Conservation (phyloP, 2,797 vertebrate species). For the Neoniphon sammara region DNA sequence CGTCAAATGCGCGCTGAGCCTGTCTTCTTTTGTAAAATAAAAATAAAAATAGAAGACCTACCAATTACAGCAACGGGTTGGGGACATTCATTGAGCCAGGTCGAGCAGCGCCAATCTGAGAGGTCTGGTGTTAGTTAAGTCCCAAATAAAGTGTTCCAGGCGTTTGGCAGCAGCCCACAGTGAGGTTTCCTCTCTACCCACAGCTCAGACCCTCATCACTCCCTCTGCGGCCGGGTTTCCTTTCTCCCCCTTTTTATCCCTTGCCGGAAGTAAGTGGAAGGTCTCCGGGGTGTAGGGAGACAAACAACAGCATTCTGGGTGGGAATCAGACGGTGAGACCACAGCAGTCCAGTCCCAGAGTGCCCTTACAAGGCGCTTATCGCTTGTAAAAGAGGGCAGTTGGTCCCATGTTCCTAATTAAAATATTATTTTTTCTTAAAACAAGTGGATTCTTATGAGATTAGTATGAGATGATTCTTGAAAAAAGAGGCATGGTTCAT, state of each 20-base stretch:
- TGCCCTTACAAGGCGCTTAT: too few species aligned
- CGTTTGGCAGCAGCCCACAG: conserved; percentile 1
- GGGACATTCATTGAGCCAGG: not conserved
- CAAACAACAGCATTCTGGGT: too few species aligned
- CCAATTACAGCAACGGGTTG: not conserved
- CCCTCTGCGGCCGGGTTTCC: conserved; percentile 29
- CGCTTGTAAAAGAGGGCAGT: too few species aligned
- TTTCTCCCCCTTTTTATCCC: conserved; percentile 15
- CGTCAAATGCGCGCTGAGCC: conserved; percentile 11
- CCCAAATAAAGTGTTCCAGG: not conserved
- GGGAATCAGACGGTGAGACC: too few species aligned
- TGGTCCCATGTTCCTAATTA: too few species aligned
- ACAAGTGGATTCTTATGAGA: too few species aligned
- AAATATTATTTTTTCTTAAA: too few species aligned
- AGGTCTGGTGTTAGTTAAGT: not conserved
- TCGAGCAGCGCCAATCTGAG: not conserved
- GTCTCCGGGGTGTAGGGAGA: conserved; percentile 3
- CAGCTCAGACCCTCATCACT: conserved; percentile 51
- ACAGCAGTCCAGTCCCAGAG: too few species aligned
- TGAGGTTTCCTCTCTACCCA: conserved; percentile 10
- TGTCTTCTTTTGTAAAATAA: conserved; percentile 1
- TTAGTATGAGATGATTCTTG: too few species aligned
- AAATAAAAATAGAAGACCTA: not conserved
- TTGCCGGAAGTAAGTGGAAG: conserved; percentile 58
- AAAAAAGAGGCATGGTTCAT: too few species aligned